Percentiles rank a stretch among this genome's conserved stretches.
Evolutionary conservation across 1,140 invertebrate species (phyloP).

Genomic region (Mycetomoellerius zeteki): DNA sequence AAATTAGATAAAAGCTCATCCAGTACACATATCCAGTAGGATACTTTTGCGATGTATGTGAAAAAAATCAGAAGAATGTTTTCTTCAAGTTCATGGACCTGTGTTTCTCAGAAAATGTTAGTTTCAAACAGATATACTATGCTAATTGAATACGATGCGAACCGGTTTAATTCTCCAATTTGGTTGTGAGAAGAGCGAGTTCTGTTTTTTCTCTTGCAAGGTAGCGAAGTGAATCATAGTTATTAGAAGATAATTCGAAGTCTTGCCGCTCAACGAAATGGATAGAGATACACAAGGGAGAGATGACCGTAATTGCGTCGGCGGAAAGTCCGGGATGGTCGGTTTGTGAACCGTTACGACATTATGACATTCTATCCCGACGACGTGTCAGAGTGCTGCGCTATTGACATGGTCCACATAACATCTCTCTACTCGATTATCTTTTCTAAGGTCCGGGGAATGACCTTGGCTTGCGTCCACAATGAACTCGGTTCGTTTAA

Average conservation of each 20-base stretch:
- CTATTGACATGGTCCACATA: conserved; percentile 26
- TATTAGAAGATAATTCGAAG: conserved; percentile 67
- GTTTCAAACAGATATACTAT: conserved; percentile 33
- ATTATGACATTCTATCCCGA: conserved; percentile 70
- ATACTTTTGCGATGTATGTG: background rate
- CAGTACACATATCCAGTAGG: background rate
- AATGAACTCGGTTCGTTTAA: background rate
- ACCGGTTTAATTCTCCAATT: conserved; percentile 55
- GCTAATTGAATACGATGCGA: conserved; percentile 22
- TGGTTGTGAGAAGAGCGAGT: conserved; percentile 10
- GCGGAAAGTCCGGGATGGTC: conserved; percentile 63
- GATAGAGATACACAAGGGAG: conserved; percentile 11
- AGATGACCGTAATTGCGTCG: conserved; percentile 52
- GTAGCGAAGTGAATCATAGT: conserved; percentile 36
- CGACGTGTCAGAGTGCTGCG: conserved; percentile 70
- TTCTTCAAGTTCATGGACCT: conserved; percentile 13
- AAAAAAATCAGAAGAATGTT: background rate
- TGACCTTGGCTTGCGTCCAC: conserved; percentile 13
- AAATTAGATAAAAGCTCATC: background rate
- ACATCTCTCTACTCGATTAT: background rate
- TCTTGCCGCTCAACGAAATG: conserved; percentile 31
- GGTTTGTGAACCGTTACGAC: conserved; percentile 77
- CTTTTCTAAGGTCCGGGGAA: background rate
- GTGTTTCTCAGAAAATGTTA: conserved; percentile 20
- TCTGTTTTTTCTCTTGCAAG: background rate